Evolutionary conservation across 2,797 vertebrate species (phyloP), one percentile per base, ranked within the genome.

Genomic region (Anguilla megastoma): DNA sequence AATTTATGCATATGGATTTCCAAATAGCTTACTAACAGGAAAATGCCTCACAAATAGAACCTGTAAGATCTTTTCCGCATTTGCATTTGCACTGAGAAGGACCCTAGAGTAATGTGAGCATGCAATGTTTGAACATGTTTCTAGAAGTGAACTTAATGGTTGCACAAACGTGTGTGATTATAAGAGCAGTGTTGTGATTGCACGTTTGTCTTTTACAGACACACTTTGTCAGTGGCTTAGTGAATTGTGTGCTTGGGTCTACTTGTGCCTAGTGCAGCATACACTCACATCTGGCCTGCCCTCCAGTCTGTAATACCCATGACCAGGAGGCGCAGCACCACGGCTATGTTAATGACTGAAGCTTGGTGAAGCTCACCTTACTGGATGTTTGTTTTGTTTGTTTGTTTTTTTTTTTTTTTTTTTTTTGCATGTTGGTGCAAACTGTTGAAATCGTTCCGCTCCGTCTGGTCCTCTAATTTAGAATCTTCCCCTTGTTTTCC

Each of bases 401-500:
- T 41, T 41, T 41, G 41, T 41, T 41, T 41, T 3, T 36, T 54
- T 54, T 14, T 14, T 12, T 66, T 33, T 85, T 56, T 58, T 60
- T 58, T 84, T 84, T 18, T 58, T 87, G 21, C 54, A 84, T 74
- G 60, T 50, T 85, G 82, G 76, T 60, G 58, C 63, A 45, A 69
- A 36, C 30, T 87, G 80, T 56, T 60, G 36, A 82, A 50, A 1
- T 63, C 21, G 41, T 33, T 27, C 50, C 0, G 66, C 84, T n/a
- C 41, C 45, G 69, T 30, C 86, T 80, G 88, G 88, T 87, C 88
- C 86, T 89, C 86, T 89, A 89, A 89, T 89, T 84, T 89, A 89
- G 88, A 66, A 69, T 89, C 87, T 88, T 87, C 86, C 88, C 80
- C 86, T 89, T 87, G 86, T 89, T 89, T 90, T 89, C 87, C 87